These are phyloP conservation scores for Ceratina australensis DNA, from an alignment of 1,140 invertebrate species.

Conservation along the genomic window DNA sequence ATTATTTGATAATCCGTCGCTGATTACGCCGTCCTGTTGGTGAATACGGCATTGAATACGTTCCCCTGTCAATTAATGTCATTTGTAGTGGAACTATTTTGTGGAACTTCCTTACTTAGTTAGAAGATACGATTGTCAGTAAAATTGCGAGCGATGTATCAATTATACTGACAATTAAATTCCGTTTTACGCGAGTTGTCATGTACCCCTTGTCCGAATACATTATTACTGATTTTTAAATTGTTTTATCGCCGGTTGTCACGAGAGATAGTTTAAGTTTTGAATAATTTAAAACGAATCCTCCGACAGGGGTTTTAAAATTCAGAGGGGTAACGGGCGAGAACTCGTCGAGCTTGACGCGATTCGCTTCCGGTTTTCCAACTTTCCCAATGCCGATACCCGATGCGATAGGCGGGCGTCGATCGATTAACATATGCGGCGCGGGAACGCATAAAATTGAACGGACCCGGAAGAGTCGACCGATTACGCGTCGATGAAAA, in stretches of 20 bases:
- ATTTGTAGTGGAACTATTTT: background rate
- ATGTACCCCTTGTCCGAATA: background rate
- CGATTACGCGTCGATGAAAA: slow-evolving; percentile 21
- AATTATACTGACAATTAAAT: background rate
- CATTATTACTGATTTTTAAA: background rate
- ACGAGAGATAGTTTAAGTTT: no score
- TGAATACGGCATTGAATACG: background rate
- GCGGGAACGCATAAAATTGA: slow-evolving; percentile 29
- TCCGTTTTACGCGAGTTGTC: no score
- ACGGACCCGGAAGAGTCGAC: background rate
- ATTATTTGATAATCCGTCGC: slow-evolving; percentile 41
- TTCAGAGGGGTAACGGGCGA: background rate
- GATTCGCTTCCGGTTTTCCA: background rate
- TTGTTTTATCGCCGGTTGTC: no score
- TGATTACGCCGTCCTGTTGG: background rate
- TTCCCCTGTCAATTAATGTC: background rate
- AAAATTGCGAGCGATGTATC: no score
- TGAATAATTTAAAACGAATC: no score
- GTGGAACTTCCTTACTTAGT: background rate
- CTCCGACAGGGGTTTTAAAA: background rate
- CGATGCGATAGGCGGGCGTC: background rate
- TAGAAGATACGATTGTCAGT: no score
- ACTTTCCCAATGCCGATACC: background rate
- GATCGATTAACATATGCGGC: slow-evolving; percentile 36
- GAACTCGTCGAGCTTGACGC: background rate